A percentile compares a stretch with the other conserved stretches of the same genome.
These are phyloP conservation scores for Plagiodera versicolora DNA, from an alignment of 2,888 invertebrate species.

Conservation along the genomic window DNA sequence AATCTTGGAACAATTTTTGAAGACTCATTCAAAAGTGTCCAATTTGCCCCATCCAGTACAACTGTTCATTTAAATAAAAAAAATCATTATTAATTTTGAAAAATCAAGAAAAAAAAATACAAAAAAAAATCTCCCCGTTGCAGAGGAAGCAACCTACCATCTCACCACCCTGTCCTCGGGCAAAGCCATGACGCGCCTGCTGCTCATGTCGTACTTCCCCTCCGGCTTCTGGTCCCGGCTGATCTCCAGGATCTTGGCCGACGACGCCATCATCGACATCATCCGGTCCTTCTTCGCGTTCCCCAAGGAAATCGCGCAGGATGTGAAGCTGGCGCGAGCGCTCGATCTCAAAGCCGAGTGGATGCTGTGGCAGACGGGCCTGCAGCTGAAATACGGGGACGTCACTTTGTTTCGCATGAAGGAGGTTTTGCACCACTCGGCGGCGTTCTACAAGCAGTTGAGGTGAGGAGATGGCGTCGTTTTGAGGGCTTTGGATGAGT, in stretches of 20 bases:
- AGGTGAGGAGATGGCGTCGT: slow-evolving; percentile 48
- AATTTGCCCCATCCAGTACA: too few species aligned
- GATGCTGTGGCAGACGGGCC: slow-evolving; percentile 92
- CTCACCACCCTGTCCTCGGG: slow-evolving; percentile 58
- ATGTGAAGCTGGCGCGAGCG: slow-evolving; percentile 62
- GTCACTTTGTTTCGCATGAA: slow-evolving; percentile 79
- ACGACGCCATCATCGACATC: slow-evolving; percentile 79
- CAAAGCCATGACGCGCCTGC: slow-evolving; percentile 69
- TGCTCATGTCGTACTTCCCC: slow-evolving; percentile 96
- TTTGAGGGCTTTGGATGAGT: too few species aligned
- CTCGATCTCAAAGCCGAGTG: slow-evolving; percentile 79
- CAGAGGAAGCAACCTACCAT: slow-evolving; percentile 43
- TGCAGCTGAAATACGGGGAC: slow-evolving; percentile 83
- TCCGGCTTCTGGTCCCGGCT: slow-evolving; percentile 97
- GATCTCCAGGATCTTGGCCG: slow-evolving; percentile 88
- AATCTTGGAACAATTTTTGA: too few species aligned
- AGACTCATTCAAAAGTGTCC: too few species aligned
- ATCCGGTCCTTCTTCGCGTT: slow-evolving; percentile 73
- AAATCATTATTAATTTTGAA: too few species aligned
- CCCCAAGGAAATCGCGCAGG: slow-evolving; percentile 70
- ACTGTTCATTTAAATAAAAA: too few species aligned
- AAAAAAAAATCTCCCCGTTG: too few species aligned
- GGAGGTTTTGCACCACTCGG: slow-evolving; percentile 67
- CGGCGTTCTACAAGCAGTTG: slow-evolving; percentile 56
- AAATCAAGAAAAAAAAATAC: too few species aligned